Base-by-base conservation (phyloP, 1,140 invertebrate genomes). In the Epicauta chinensis region DNA sequence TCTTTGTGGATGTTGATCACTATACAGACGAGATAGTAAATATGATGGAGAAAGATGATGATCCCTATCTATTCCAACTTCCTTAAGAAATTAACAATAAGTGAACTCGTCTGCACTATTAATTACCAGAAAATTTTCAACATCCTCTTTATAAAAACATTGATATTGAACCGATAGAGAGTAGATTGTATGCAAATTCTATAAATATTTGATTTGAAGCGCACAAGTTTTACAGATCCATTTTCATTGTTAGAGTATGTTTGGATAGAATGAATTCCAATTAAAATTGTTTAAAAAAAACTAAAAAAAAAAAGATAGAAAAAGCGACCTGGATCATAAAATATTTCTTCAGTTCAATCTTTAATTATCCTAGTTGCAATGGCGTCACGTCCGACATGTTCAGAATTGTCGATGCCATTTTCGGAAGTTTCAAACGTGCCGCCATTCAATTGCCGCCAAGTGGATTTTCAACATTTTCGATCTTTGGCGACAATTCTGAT, bases 21-120 rank as follows among this genome's bases (percentile, higher is more conserved):
- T 5, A 23, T 23, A 7, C 23, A 3, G 23, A 23, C 7, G 7
- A 23, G 4, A 23, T 23, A 23, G 23, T 23, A 23, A 23, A 23
- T 23, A 23, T 23, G 23, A 23, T 23, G 23, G 23, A 23, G 23
- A 23, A 23, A 7, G 4, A 23, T 23, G 23, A 23, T 23, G 51
- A 57, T 57, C 40, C 30, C 39, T 53, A 57, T 57, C 55, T 57
- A 36, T 29, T 37, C 17, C 42, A 56, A 52, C 41, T 52, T 53
- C 42, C 55, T 57, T 32, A 38, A 53, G 41, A 39, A 57, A 49
- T 57, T 49, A 57, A 57, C 55, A 45, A 53, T 57, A n/a, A n/a
- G 50, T 51, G 51, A 37, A 49, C 42, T 53, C 42, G 42, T 53
- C 46, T 53, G 34, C 43, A 37, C 43, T 46, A 53, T 39, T 53